phyloP scores from a whole-genome alignment of 2,888 invertebrate species.

The Lycocerus yunnanus region DNA sequence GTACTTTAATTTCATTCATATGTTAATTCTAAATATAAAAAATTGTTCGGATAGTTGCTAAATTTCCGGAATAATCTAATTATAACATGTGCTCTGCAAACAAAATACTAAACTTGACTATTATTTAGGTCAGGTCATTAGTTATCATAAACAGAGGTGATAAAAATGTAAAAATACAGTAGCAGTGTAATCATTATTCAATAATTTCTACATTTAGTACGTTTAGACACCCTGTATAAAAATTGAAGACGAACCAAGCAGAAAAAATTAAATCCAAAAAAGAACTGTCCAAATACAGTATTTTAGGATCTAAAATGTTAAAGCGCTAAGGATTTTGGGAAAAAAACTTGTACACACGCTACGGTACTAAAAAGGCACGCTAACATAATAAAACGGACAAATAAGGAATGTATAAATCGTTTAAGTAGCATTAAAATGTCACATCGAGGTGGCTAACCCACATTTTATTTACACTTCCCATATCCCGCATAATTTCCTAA shows the following conservation, averaged over 20 bases:
- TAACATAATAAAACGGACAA: conserved; percentile 5
- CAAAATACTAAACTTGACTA: background rate
- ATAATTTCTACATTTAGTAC: background rate
- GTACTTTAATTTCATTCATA: background rate
- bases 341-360: background rate
- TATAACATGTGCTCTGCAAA: background rate
- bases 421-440: conserved; percentile 5
- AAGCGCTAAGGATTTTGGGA: background rate
- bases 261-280: background rate
- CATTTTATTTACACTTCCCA: conserved; percentile 10
- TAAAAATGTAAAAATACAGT: background rate
- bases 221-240: too few species aligned
- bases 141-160: conserved; percentile 1
- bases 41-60: background rate
- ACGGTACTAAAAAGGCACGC: background rate
- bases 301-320: background rate
- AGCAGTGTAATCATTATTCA: background rate
- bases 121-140: conserved; percentile 2
- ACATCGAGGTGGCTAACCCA: background rate
- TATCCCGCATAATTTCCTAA: background rate
- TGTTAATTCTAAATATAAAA: background rate
- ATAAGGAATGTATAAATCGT: conserved; percentile 9
- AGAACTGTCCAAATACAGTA: background rate
- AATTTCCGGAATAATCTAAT: background rate
- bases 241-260: background rate